phyloP scores from a whole-genome alignment of 2,888 invertebrate genomes.

The Athetis lepigone region DNA sequence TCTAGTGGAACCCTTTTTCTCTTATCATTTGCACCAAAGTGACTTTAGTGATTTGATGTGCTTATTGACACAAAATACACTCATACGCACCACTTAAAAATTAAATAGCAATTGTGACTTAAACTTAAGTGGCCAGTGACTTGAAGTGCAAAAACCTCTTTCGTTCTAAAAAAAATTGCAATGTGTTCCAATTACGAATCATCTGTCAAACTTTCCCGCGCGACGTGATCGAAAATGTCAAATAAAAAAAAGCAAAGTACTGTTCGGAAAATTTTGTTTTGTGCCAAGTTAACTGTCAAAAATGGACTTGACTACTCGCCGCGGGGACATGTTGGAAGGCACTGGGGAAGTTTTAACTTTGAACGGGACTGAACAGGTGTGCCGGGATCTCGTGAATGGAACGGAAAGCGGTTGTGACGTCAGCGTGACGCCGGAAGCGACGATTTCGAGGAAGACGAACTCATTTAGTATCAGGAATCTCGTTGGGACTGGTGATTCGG shows the following conservation, averaged over 20 bases:
- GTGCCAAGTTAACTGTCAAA: slow-evolving; percentile 68
- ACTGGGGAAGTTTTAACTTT: slow-evolving; percentile 66
- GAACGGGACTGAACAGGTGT: slow-evolving; percentile 79
- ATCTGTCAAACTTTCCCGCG: slow-evolving; percentile 55
- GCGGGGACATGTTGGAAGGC: slow-evolving; percentile 77
- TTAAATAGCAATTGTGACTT: slow-evolving; percentile 36
- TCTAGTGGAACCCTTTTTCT: slow-evolving; percentile 42
- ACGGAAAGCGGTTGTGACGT: slow-evolving; percentile 78
- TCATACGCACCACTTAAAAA: background rate
- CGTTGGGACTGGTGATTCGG: slow-evolving; percentile 82
- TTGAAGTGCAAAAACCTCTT: slow-evolving; percentile 41
- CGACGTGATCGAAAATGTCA: slow-evolving; percentile 70
- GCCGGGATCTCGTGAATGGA: slow-evolving; percentile 78
- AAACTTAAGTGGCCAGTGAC: slow-evolving; percentile 59
- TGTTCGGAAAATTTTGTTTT: slow-evolving; percentile 63
- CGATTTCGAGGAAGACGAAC: slow-evolving; percentile 77
- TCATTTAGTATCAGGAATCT: slow-evolving; percentile 86
- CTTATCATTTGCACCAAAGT: slow-evolving; percentile 44
- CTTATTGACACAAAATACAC: slow-evolving; percentile 14
- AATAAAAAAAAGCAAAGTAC: slow-evolving; percentile 61
- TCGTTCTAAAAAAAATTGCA: slow-evolving; percentile 45
- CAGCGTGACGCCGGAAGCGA: slow-evolving; percentile 78
- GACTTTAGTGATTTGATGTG: slow-evolving; percentile 59
- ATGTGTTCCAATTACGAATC: slow-evolving; percentile 67
- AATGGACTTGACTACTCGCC: slow-evolving; percentile 89